Base-by-base conservation (phyloP, 2,888 invertebrate genomes). In the Eilema sororculum region DNA sequence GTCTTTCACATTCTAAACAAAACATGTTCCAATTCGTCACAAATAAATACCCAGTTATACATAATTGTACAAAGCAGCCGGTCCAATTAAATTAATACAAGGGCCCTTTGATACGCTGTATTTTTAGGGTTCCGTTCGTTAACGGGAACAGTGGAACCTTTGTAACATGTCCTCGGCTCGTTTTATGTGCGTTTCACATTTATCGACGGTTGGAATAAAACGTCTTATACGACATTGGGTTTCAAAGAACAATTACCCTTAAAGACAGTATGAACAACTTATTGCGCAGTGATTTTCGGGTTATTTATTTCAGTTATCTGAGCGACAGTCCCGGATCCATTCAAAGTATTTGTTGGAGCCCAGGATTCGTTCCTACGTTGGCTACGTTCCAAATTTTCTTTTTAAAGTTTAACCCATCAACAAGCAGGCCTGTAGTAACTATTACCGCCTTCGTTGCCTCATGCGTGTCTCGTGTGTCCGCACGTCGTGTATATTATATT, bases 61-160 rank as follows among this genome's bases (percentile, higher is more conserved):
- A n/a, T 33, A 65, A 56, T 65, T 57, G 57, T 65, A 57, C 65
- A 33, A 33, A 33, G 65, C 56, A 57, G 30, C 9, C 65, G 57
- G n/a, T 65, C 65, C 33, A 65, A 65, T 65, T 33, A 67, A 46
- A 60, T 67, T 67, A 59, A 65, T 57, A 57, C 33, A 33, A 57
- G 22, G 57, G 24, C 57, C 33, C 65, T 59, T 69, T 69, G 56
- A 58, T 41, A 63, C 59, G 52, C 56, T 59, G 59, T 52, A 67
- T 70, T 68, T 62, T 69, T 60, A 68, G 71, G 74, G 71, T 65
- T 33, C 65, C 33, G 57, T 65, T 30, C 33, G 13, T 57, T 20
- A 65, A 33, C 28, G 46, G 25, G 60, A 41, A 46, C 28, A 28
- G 28, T 28, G n/a, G 13, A 52, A 24, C 60, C 46, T 52, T 67